Evolutionary conservation across 2,797 vertebrate species (phyloP).

Genomic region (Gastrophryne carolinensis): DNA sequence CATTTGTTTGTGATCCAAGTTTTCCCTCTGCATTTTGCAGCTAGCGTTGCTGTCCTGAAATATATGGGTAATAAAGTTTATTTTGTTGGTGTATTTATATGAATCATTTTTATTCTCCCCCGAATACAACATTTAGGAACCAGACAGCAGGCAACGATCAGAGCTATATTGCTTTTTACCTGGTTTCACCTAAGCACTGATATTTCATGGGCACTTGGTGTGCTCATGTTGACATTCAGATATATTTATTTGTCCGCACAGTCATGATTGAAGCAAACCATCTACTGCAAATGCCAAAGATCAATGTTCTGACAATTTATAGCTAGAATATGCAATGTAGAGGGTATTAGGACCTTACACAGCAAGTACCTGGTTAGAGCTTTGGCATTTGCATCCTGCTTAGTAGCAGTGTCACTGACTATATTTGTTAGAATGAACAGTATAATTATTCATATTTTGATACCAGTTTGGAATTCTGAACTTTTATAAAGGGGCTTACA

Average conservation of each 20-base stretch:
- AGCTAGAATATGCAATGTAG: not conserved
- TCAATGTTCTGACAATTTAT: not conserved
- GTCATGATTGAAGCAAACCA: not conserved
- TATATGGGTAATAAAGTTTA: conserved; percentile 30
- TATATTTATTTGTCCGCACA: not conserved
- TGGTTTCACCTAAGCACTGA: not conserved
- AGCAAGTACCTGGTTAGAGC: not conserved
- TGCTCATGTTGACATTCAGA: not conserved
- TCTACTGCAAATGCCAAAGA: not conserved
- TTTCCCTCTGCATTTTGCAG: not conserved
- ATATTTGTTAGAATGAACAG: not conserved
- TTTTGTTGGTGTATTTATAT: conserved; percentile 29
- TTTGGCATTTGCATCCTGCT: too few species aligned
- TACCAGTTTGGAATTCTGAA: not conserved
- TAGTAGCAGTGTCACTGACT: too few species aligned
- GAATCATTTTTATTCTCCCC: conserved; percentile 25
- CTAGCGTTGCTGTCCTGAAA: conserved; percentile 13
- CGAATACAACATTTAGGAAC: conserved; percentile 19
- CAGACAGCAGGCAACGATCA: conserved; percentile 10
- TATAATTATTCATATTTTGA: not conserved
- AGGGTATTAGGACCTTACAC: not conserved
- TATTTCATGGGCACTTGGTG: conserved; percentile 1
- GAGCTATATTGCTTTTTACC: conserved; percentile 13
- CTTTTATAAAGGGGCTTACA: not conserved
- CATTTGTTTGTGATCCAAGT: conserved; percentile 25